Evolutionary conservation across 2,797 vertebrate genomes (phyloP), one percentile per base, ranked within the genome.

Genomic region (Lophotriccus pileatus): DNA sequence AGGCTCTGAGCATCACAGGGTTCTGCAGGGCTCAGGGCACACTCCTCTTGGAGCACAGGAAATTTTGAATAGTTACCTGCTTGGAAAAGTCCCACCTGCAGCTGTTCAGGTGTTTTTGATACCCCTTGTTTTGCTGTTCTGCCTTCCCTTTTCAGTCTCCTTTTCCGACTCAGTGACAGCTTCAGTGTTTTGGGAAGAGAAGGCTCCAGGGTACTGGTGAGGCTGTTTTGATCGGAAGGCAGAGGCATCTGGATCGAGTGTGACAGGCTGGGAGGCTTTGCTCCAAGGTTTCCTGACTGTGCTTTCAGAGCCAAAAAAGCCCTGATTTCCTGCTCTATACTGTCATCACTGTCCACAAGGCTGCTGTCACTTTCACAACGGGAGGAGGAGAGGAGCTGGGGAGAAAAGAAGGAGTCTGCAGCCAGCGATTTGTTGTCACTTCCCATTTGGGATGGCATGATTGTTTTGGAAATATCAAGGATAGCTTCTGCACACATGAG

Each of bases 401-500:
- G 43, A 32, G 68, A 49, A 63, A 95, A 76, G 34, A 89, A 79
- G 2, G 96, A 88, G 55, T 97, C 96, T 1, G 88, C 24, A 16
- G 92, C 19, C 3, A 84, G 93, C 17, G 95, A 90, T 46, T 79
- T 73, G 39, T 94, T 90, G 3, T 94, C 80, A 12, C 96, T 97
- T 81, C 97, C 98, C 89, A 97, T 97, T 15, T 97, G 96, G 46
- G 85, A 97, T 1, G 99, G 99, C 98, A 99, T 98, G 64, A 99
- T 98, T 2, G 99, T 98, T 96, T 99, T 99, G 47, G 99, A 99
- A 96, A 99, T 99, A 98, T 99, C 99, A 85, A 99, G 98, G 95
- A 99, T 99, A 7, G 99, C 99, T 97, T 99, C 99, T 0, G 99
- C 99, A 27, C 99, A 99, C 99, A 99, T 98, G 50, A 99, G 98